Conservation (phyloP, 1,140 invertebrate genomes). For the Harlomillsia oculata region DNA sequence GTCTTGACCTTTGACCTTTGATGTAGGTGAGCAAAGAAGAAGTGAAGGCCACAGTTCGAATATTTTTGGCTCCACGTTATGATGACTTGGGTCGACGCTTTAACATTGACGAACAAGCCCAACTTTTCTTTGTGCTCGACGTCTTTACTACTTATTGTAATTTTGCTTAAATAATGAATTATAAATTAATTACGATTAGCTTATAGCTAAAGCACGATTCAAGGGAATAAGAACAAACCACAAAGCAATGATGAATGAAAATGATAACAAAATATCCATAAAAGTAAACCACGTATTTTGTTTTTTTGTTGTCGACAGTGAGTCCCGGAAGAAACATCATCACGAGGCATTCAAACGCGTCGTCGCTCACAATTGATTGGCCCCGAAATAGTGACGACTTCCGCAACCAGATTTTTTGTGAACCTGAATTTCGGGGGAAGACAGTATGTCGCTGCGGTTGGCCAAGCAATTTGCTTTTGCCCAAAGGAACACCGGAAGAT, state of each 20-base stretch:
- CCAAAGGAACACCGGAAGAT: too few species aligned
- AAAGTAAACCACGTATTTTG: not conserved
- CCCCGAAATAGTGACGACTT: not conserved
- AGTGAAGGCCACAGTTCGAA: slow-evolving; percentile 53
- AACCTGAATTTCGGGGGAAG: not conserved
- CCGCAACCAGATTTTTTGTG: not conserved
- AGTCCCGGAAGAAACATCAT: slow-evolving; percentile 5
- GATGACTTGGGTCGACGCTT: slow-evolving; percentile 58
- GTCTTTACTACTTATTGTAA: slow-evolving; percentile 56
- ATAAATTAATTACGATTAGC: not conserved
- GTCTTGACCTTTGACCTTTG: too few species aligned
- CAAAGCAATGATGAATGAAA: slow-evolving; percentile 10
- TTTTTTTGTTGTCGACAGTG: not conserved
- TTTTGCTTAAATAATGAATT: not conserved
- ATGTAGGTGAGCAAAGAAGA: too few species aligned
- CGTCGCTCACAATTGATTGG: not conserved
- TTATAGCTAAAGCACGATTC: not conserved
- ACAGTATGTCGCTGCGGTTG: slow-evolving; percentile 37
- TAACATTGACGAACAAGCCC: slow-evolving; percentile 53
- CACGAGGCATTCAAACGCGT: not conserved
- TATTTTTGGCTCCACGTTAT: slow-evolving; percentile 59
- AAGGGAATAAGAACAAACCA: not conserved
- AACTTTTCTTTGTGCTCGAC: slow-evolving; percentile 65
- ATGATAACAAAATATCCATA: not conserved
- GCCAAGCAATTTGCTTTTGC: slow-evolving; percentile 37